A percentile compares a stretch with the other conserved stretches of the same genome.
Evolutionary conservation across 2,113 vertebrate species (phyloP).

Genomic region (Chloropsis hardwickii): DNA sequence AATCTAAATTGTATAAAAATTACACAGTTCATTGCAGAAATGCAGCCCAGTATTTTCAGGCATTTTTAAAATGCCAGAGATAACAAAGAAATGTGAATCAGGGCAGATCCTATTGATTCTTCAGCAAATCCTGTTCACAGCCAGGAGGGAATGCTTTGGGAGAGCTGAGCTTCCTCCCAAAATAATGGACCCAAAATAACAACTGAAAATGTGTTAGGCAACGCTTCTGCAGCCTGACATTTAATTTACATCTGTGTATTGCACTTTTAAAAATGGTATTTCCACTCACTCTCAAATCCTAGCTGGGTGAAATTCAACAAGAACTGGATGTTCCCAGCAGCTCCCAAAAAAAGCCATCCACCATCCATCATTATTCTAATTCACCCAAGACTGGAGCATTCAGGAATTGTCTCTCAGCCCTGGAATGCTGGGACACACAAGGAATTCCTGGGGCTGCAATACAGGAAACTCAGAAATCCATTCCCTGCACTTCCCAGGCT

Average conservation of each 20-base stretch:
- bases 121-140: neutral
- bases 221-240: neutral
- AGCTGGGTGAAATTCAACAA: neutral
- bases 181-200: neutral
- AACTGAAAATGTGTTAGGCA: neutral
- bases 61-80: neutral
- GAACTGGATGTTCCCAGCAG: conserved; percentile 4
- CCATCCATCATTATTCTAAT: neutral
- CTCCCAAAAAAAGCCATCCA: conserved; percentile 1
- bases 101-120: neutral
- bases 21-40: neutral
- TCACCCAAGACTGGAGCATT: neutral
- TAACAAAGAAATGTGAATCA: neutral
- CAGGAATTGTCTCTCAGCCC: neutral
- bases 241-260: neutral
- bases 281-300: neutral
- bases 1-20: neutral
- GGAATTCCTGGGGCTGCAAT: rapidly evolving
- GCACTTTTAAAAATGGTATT: neutral
- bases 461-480: neutral
- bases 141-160: neutral
- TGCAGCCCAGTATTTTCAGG: neutral
- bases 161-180: neutral
- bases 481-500: neutral
- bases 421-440: neutral